Evolutionary conservation across 2,888 invertebrate genomes (phyloP).

Genomic region (Stenolophus ochropezus): DNA sequence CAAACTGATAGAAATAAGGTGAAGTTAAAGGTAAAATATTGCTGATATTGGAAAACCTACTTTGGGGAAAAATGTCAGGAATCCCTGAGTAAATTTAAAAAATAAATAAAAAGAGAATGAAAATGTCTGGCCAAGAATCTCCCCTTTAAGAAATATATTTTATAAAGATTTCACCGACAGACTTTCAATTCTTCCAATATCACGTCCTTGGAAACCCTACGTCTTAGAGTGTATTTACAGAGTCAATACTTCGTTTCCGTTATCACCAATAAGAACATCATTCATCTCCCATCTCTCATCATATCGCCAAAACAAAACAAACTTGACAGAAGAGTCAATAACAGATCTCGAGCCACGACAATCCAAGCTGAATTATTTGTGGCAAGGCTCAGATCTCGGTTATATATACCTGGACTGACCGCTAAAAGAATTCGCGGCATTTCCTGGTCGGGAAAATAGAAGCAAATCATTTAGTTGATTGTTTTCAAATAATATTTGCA

Average conservation of each 20-base stretch:
- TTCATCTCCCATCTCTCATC: conserved; percentile 22
- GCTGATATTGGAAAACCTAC: no score
- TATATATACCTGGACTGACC: conserved; percentile 39
- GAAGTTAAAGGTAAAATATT: no score
- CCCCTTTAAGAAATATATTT: neutral
- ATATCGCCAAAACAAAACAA: conserved; percentile 29
- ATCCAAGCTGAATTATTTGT: conserved; percentile 30
- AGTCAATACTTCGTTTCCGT: neutral
- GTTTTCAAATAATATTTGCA: neutral
- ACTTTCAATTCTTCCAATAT: neutral
- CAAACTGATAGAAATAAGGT: no score
- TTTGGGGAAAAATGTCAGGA: neutral
- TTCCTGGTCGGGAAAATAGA: conserved; percentile 43
- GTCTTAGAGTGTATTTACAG: conserved; percentile 10
- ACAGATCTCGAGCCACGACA: neutral
- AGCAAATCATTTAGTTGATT: neutral
- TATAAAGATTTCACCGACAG: neutral
- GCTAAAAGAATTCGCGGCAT: conserved; percentile 43
- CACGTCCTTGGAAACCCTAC: neutral
- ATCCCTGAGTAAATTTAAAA: neutral
- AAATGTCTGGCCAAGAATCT: neutral
- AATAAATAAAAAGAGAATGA: neutral
- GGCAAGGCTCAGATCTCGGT: conserved; percentile 27
- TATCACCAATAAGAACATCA: conserved; percentile 28
- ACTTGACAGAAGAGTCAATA: conserved; percentile 36